Evolutionary conservation across 2,113 vertebrate species (phyloP).

Genomic region (Manacus vitellinus): DNA sequence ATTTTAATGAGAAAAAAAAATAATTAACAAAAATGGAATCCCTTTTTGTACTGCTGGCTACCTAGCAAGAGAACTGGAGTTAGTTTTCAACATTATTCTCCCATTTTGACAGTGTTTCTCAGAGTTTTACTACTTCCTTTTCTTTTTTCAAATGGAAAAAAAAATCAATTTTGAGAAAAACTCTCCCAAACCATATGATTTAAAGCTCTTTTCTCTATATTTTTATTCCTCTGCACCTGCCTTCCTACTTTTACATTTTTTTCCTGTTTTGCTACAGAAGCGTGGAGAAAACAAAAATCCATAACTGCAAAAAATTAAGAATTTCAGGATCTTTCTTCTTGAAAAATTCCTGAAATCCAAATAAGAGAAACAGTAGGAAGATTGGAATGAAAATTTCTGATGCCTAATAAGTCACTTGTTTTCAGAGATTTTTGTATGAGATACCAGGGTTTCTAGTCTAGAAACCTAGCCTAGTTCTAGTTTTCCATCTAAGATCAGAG

Average conservation of each 20-base stretch:
- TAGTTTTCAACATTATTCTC: neutral
- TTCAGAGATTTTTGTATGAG: neutral
- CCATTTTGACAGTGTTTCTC: neutral
- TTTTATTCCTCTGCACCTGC: neutral
- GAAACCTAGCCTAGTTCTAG: neutral
- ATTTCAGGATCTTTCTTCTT: neutral
- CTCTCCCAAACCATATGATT: neutral
- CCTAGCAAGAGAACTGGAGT: neutral
- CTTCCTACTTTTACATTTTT: neutral
- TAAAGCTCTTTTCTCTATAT: neutral
- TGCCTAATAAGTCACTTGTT: neutral
- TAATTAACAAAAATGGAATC: neutral
- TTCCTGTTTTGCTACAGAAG: neutral
- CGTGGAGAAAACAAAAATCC: neutral
- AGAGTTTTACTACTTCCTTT: neutral
- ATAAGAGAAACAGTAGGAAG: neutral
- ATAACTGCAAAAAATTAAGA: neutral
- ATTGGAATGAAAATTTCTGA: neutral
- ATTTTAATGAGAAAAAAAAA: neutral
- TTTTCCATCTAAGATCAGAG: neutral
- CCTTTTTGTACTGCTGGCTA: neutral
- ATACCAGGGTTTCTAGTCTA: neutral
- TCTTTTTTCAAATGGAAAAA: neutral
- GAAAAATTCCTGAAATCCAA: neutral
- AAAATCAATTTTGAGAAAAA: neutral